Conservation (phyloP, 92 coral and sea anemone genomes). For the Nematostella vectensis region DNA sequence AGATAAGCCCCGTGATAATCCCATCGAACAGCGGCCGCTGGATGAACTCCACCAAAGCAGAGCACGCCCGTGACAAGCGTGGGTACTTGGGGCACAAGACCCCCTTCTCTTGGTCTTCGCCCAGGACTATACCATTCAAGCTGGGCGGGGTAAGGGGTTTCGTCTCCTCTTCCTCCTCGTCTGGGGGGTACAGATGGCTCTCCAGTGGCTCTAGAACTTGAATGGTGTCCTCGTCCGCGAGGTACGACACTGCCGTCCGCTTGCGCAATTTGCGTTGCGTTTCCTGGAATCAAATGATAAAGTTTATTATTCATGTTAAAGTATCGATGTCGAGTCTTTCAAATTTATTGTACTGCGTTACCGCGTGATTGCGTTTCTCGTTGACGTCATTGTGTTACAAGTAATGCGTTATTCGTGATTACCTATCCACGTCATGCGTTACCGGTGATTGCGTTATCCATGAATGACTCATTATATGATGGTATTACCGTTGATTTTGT, state of each 20-base stretch:
- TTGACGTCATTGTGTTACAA: too few relatives aligned
- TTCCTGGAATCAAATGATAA: conserved; percentile 45
- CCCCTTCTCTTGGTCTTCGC: neutral
- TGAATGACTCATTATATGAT: too few relatives aligned
- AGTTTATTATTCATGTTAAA: too few relatives aligned
- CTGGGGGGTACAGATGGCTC: conserved; percentile 31
- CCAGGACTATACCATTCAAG: neutral
- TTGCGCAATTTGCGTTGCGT: conserved; percentile 35
- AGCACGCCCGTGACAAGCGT: conserved; percentile 10
- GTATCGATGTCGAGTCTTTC: too few relatives aligned
- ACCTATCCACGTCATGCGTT: too few relatives aligned
- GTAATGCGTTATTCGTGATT: too few relatives aligned
- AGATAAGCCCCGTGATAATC: conserved; percentile 45
- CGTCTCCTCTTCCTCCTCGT: conserved; percentile 7
- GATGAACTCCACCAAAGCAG: conserved; percentile 21
- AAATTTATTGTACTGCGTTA: too few relatives aligned
- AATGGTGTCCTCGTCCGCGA: conserved; percentile 49
- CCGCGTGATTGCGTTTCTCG: too few relatives aligned
- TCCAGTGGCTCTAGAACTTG: conserved; percentile 37
- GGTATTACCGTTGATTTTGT: too few relatives aligned
- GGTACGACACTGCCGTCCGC: conserved; percentile 60
- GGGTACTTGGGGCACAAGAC: conserved; percentile 7
- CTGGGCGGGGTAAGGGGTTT: neutral
- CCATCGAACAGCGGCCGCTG: conserved; percentile 52
- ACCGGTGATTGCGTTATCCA: too few relatives aligned